These are phyloP conservation scores for Taeniopygia guttata DNA, from an alignment of 2,797 vertebrate species.

Conservation along the genomic window DNA sequence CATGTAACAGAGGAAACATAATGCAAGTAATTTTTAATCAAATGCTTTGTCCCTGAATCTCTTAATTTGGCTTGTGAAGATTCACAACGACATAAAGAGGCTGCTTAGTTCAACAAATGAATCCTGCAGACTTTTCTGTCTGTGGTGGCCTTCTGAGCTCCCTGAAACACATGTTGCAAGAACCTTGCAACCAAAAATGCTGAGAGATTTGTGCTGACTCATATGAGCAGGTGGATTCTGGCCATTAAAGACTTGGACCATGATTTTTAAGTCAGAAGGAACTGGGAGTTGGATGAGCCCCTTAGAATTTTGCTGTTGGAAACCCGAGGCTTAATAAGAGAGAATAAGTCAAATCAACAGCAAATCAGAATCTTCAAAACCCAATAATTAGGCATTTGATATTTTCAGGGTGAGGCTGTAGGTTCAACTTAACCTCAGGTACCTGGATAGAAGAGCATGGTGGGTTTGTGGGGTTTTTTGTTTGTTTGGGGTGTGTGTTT, in stretches of 20 bases:
- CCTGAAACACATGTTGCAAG: not conserved
- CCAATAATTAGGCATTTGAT: not conserved
- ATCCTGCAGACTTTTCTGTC: not conserved
- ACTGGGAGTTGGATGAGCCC: not conserved
- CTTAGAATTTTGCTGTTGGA: not conserved
- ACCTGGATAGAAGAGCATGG: not conserved
- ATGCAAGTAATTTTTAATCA: not conserved
- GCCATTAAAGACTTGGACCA: not conserved
- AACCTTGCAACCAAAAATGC: not conserved
- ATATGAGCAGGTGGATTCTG: not conserved
- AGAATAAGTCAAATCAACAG: not conserved
- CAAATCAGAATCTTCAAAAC: not conserved
- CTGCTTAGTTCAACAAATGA: not conserved
- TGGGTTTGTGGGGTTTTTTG: not conserved
- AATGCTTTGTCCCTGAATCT: not conserved
- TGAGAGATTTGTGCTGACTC: slow-evolving; percentile 35
- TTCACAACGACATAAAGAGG: not conserved
- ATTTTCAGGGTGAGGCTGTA: not conserved
- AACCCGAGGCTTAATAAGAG: not conserved
- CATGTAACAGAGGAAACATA: not conserved
- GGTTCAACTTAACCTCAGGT: not conserved
- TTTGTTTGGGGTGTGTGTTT: not conserved
- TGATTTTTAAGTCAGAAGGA: not conserved
- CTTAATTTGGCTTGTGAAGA: not conserved
- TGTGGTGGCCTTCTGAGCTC: not conserved